Base-by-base conservation (phyloP, 1,140 invertebrate species). In the Cylas formicarius region DNA sequence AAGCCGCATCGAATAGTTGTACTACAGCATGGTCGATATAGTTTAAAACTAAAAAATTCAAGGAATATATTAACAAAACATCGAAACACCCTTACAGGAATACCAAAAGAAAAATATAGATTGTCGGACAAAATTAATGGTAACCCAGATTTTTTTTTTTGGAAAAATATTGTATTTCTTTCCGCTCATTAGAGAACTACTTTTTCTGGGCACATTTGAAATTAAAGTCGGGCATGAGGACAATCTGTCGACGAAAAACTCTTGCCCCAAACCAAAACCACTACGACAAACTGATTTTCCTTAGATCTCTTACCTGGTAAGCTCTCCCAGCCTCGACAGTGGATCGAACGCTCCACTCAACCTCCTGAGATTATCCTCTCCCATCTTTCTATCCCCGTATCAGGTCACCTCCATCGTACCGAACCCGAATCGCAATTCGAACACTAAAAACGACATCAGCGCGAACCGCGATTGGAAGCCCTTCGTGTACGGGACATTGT, bases 261-360 rank as follows among this genome's bases (percentile, higher is more conserved):
- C n/a, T 2, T 16, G 2, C 14, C 3, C 14, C 11, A 28, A 28
- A 34, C 16, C n/a, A 13, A 34, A 9, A 40, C 42, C n/a, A n/a
- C n/a, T n/a, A n/a, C n/a, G n/a, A n/a, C n/a, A n/a, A n/a, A n/a
- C n/a, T n/a, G n/a, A n/a, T n/a, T n/a, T n/a, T n/a, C n/a, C n/a
- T n/a, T n/a, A n/a, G n/a, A n/a, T n/a, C n/a, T n/a, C n/a, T 37
- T 37, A 55, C 50, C 52, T 55, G 17, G 71, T 72, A 57, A 75
- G 66, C 55, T 81, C 72, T 58, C 77, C 75, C 31, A 85, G 67
- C 57, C 82, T 70, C 38, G 80, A 74, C 51, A 85, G 73, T 51
- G 82, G 82, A 69, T 86, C 82, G 60, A 85, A 82, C 49, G 85
- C 82, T 70, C 85, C 81, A 60, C 83, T 86, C 57, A 86, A 67